Conservation (phyloP, 2,113 vertebrate genomes). For the Coregonus clupeaformis region DNA sequence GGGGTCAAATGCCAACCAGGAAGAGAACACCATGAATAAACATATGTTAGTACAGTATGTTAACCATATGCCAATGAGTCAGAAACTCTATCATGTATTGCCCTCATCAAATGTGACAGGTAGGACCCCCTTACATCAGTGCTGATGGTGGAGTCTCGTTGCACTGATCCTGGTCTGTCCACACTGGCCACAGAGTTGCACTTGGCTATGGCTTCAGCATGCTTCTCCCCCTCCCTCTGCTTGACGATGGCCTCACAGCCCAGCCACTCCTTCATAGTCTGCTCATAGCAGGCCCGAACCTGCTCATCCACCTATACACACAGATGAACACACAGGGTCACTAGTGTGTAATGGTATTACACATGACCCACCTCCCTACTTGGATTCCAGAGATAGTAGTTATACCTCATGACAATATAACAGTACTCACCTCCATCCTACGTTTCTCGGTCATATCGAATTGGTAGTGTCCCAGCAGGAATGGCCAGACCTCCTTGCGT, state of each 20-base stretch:
- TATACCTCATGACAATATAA: background rate
- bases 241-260: constrained; percentile 93
- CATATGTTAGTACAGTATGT: background rate
- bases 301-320: constrained; percentile 83
- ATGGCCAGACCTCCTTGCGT: constrained; percentile 95
- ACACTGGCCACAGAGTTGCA: constrained; percentile 89
- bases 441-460: constrained; percentile 87
- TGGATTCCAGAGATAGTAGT: background rate
- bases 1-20: constrained; percentile 13
- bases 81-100: background rate
- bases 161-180: constrained; percentile 79
- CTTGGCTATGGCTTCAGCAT: constrained; percentile 87
- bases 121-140: constrained; percentile 72
- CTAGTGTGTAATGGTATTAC: background rate
- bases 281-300: constrained; percentile 82
- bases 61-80: background rate
- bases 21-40: constrained; percentile 8
- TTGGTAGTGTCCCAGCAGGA: constrained; percentile 94
- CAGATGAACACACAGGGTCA: background rate
- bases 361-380: too few relatives aligned
- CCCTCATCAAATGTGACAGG: background rate
- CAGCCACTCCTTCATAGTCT: constrained; percentile 95
- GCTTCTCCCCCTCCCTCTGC: constrained; percentile 91
- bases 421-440: constrained; percentile 82
- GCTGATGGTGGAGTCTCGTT: constrained; percentile 93